Percentiles rank a stretch among this genome's conserved stretches.
phyloP scores from a whole-genome alignment of 2,888 invertebrate species.

The Pterostichus madidus region DNA sequence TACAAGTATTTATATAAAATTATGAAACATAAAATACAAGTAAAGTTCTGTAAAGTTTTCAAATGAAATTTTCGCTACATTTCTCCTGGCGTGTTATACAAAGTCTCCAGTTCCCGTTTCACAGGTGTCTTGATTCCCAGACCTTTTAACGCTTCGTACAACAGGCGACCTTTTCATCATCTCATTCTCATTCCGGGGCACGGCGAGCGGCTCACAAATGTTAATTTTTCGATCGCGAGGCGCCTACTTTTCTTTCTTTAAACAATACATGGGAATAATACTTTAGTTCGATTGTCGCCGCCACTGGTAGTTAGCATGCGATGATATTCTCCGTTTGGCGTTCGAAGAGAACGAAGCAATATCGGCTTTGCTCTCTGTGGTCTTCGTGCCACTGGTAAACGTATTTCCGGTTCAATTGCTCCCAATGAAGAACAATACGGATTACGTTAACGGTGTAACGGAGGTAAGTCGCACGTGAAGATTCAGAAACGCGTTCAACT shows the following conservation, averaged over 20 bases:
- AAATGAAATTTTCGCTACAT: conserved; percentile 67
- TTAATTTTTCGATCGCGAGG: conserved; percentile 57
- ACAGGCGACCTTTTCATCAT: conserved; percentile 59
- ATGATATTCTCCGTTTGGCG: neutral
- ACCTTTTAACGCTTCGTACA: conserved; percentile 50
- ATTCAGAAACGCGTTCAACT: conserved; percentile 53
- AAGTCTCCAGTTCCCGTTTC: conserved; percentile 20
- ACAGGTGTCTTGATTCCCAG: conserved; percentile 63
- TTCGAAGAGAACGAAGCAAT: conserved; percentile 8
- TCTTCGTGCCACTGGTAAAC: conserved; percentile 40
- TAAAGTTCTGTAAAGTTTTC: conserved; percentile 65
- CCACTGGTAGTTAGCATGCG: neutral
- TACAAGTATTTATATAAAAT: conserved; percentile 66
- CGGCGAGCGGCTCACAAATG: conserved; percentile 19
- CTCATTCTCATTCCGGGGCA: conserved; percentile 18
- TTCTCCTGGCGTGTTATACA: conserved; percentile 56
- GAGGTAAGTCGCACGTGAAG: conserved; percentile 53
- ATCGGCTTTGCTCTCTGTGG: conserved; percentile 11
- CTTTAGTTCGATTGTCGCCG: neutral
- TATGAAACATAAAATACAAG: conserved; percentile 65
- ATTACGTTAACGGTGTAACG: conserved; percentile 41
- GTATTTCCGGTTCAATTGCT: conserved; percentile 63
- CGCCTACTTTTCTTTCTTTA: conserved; percentile 31
- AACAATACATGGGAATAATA: conserved; percentile 56
- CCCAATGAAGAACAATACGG: conserved; percentile 63